Conservation (phyloP, 2,113 vertebrate genomes). For the Cheilinus undulatus region DNA sequence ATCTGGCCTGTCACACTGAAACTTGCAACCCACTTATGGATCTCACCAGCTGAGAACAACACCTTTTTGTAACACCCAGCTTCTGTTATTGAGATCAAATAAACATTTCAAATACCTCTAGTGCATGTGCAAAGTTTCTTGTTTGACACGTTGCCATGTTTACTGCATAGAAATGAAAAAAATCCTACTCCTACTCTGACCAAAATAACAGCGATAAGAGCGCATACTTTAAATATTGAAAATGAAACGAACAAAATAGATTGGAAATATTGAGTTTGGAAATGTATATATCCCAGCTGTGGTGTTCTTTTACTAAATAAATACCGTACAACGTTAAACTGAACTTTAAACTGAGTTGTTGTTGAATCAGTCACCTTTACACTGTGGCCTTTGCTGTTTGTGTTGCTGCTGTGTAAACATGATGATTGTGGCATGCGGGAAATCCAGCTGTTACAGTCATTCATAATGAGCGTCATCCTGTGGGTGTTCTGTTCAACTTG, state of each 20-base stretch:
- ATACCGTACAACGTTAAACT: background rate
- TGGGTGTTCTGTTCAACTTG: background rate
- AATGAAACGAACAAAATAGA: background rate
- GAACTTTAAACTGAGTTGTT: background rate
- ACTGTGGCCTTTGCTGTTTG: constrained; percentile 64
- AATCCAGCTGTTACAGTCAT: constrained; percentile 47
- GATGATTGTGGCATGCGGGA: constrained; percentile 26
- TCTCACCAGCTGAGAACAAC: too few species aligned
- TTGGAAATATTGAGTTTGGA: background rate
- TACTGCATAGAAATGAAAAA: too few species aligned
- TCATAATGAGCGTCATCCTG: constrained; percentile 18
- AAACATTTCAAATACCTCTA: too few species aligned
- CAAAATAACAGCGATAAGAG: background rate
- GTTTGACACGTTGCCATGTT: too few species aligned
- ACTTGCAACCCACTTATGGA: too few species aligned
- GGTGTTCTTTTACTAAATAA: background rate
- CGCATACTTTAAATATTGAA: too few species aligned
- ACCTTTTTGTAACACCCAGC: too few species aligned
- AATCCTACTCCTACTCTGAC: too few species aligned
- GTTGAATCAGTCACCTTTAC: background rate
- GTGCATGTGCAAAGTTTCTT: too few species aligned
- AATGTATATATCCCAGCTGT: background rate
- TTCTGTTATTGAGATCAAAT: too few species aligned
- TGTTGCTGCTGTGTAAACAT: constrained; percentile 54
- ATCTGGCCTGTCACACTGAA: too few species aligned